A percentile compares a stretch with the other conserved stretches of the same genome.
phyloP scores from a whole-genome alignment of 1,140 invertebrate genomes.

The Lordiphosa stackelbergi region DNA sequence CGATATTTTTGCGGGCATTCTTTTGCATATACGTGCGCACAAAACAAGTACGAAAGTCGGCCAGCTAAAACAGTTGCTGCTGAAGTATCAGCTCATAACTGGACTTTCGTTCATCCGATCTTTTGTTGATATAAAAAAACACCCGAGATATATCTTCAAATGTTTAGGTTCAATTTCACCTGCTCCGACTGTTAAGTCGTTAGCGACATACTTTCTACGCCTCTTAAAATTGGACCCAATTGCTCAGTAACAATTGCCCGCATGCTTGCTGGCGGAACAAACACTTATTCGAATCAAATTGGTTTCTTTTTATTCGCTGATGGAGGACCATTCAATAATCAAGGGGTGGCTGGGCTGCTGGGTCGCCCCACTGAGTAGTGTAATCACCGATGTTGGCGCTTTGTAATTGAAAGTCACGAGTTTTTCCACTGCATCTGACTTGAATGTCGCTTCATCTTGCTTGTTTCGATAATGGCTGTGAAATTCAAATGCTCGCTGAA shows the following conservation, averaged over 20 bases:
- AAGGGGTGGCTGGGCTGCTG: background rate
- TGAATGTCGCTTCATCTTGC: conserved; percentile 13
- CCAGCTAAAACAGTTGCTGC: no score
- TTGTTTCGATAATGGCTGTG: conserved; percentile 5
- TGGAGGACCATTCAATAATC: background rate
- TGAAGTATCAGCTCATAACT: no score
- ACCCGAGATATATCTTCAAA: no score
- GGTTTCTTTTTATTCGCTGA: conserved; percentile 1
- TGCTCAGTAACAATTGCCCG: conserved; percentile 1
- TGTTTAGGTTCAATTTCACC: no score
- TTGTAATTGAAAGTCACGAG: conserved; percentile 50
- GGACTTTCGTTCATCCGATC: no score
- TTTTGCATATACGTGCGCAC: no score
- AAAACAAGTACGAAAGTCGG: no score
- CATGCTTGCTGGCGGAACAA: conserved; percentile 11
- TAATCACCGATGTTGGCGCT: conserved; percentile 37
- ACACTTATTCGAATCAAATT: conserved; percentile 12
- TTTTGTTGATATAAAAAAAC: no score
- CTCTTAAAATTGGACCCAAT: background rate
- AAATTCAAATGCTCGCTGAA: conserved; percentile 37
- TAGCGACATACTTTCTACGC: no score
- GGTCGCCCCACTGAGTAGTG: conserved; percentile 17
- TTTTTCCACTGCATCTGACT: conserved; percentile 13
- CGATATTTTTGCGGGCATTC: no score
- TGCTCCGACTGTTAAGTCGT: no score